phyloP scores from a whole-genome alignment of 2,888 invertebrate genomes.

The Lissocephala sabroskyi region DNA sequence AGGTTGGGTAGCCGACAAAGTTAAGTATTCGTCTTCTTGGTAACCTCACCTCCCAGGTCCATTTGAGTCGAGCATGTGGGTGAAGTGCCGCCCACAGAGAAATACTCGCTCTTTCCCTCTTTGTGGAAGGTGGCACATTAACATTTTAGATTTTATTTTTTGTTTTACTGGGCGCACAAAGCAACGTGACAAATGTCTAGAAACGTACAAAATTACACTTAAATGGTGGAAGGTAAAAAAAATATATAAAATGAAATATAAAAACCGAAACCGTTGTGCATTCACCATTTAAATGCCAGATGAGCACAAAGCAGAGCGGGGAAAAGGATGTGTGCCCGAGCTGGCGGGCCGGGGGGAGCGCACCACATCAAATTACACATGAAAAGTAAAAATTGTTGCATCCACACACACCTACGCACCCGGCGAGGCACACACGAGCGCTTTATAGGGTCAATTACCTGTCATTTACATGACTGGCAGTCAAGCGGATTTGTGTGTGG shows the following conservation, averaged over 20 bases:
- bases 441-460: constrained; percentile 61
- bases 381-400: constrained; percentile 63
- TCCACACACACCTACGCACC: constrained; percentile 13
- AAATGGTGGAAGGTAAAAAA: constrained; percentile 31
- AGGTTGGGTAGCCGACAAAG: background rate
- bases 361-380: constrained; percentile 47
- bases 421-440: constrained; percentile 9
- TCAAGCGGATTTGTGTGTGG: constrained; percentile 4
- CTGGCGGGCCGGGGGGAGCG: constrained; percentile 5
- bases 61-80: no score
- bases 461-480: constrained; percentile 56
- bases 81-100: no score
- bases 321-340: background rate
- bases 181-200: constrained; percentile 55
- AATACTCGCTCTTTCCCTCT: constrained; percentile 3
- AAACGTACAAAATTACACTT: constrained; percentile 39
- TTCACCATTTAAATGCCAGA: constrained; percentile 9
- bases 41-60: no score
- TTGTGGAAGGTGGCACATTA: constrained; percentile 33
- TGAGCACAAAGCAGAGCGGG: background rate
- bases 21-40: no score
- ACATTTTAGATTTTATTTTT: constrained; percentile 46
- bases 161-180: constrained; percentile 12
- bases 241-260: constrained; percentile 19
- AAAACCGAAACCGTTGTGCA: constrained; percentile 7